Base-by-base conservation (phyloP, 2,888 invertebrate species). In the Isoperla grammatica region DNA sequence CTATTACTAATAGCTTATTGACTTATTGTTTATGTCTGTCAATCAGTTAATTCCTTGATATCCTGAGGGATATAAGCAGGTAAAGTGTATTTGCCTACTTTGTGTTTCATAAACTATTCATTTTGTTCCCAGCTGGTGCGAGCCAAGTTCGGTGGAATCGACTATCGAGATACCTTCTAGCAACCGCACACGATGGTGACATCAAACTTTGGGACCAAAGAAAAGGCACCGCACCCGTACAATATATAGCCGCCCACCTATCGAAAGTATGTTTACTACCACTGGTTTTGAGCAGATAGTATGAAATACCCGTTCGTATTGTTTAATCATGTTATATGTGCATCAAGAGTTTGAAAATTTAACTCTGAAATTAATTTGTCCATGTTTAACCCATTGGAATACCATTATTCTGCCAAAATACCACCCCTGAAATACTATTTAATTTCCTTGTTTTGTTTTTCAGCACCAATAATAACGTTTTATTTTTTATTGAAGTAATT, bases 171-270 rank as follows among this genome's bases (percentile, higher is more conserved):
- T 81, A 95, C 72, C 79, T 92, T 64, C 78, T 97, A 65, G 96
- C 96, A 1, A 95, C 96, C 46, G 91, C 95, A 3, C 96, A 97
- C 74, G 95, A 96, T 72, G 95, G 95, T 1, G 96, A 96, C 75
- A 85, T 97, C 2, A 88, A 95, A 73, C 85, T 97, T 65, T 97
- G 96, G 96, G 97, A 97, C 74, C 88, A 90, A 67, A 81, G 96
- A 64, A 95, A 95, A 77, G 84, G 87, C 63, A 85, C 86, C 53
- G 82, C 88, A 56, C 95, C 96, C 0, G 82, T 94, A 2, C 91
- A 94, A 71, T 96, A 95, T 69, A 92, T 97, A 67, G 88, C 95
- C 20, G 96, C 95, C 2, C 96, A 97, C 78, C 78, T 94, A 62
- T 81, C 85, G 46, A 83, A 78, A 73, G 78, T 77, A 67, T 65